Base-by-base conservation (phyloP, 1,140 invertebrate species). In the Drosophila equinoxialis region DNA sequence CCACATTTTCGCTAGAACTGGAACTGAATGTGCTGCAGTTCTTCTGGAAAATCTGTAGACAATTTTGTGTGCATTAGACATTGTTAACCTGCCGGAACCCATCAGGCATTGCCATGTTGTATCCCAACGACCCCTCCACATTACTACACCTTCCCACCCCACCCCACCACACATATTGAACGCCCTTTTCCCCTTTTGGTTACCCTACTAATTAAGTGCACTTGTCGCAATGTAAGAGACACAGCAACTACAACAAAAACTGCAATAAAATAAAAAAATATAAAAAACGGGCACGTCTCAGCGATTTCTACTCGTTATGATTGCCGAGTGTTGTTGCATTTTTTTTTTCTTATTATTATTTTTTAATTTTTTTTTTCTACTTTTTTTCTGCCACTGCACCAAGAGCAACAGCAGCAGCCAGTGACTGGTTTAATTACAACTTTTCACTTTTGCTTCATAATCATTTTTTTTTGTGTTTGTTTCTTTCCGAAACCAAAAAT, bases 371-470 rank as follows among this genome's bases (percentile, higher is more conserved):
- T 73, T 23, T 23, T 23, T 1, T 17, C 17, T n/a, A n/a, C 20
- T 23, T 23, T 23, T 23, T 79, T 83, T 86, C 76, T 81, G 76
- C 58, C n/a, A 64, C 57, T 78, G 78, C 72, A 72, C 63, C 35
- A 54, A 57, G 26, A 23, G 73, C 59, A 54, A 41, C 48, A 71
- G 45, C 45, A 37, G 58, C 83, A 86, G 62, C 66, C 83, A 87
- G 77, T 89, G 84, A 87, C 84, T 89, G 84, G 84, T 89, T 87
- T 87, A 87, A 87, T 87, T 87, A 77, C 84, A 89, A 78, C 84
- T 84, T 87, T 87, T 87, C 84, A 87, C 84, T 89, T 87, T 87
- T 87, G 85, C 84, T 76, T 87, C 84, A 89, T 87, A 87, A 87
- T 87, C 67, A 77, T 30, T 87, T 87, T 79, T 79, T 45, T 17